These are phyloP conservation scores for Pseudopleuronectes americanus DNA, from an alignment of 2,797 vertebrate species.

Conservation along the genomic window DNA sequence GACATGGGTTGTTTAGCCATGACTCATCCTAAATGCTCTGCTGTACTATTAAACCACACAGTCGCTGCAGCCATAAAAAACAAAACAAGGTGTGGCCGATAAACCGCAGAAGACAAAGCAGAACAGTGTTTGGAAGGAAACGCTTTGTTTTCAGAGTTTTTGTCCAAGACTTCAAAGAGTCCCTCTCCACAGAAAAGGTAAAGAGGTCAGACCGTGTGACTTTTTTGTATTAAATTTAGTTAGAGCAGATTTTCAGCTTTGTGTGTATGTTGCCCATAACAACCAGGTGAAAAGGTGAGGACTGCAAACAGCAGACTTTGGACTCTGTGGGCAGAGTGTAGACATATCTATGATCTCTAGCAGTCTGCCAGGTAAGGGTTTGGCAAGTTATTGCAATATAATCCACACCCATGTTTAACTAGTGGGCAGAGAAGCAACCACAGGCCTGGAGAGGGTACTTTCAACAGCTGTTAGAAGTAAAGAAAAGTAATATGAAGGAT, in stretches of 20 bases:
- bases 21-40: conserved; percentile 50
- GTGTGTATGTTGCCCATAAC: conserved; percentile 45
- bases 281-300: conserved; percentile 61
- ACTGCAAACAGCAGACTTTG: conserved; percentile 73
- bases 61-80: conserved; percentile 53
- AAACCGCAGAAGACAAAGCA: conserved; percentile 60
- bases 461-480: conserved; percentile 11
- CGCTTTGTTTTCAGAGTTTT: conserved; percentile 38
- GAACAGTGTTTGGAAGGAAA: conserved; percentile 26
- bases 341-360: conserved; percentile 25
- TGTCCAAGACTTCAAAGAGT: background rate
- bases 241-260: background rate
- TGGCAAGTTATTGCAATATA: conserved; percentile 46
- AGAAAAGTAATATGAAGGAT: background rate
- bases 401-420: conserved; percentile 75
- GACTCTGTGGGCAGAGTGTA: conserved; percentile 47
- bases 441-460: background rate
- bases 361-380: conserved; percentile 27
- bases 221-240: background rate
- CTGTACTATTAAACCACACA: conserved; percentile 47
- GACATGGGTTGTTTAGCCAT: conserved; percentile 42
- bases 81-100: conserved; percentile 71
- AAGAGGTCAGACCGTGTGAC: background rate
- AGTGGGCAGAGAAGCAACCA: conserved; percentile 40
- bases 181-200: background rate